A percentile compares a stretch with the other conserved stretches of the same genome.
phyloP scores from a whole-genome alignment of 2,113 vertebrate genomes.

The Antigone vipio region DNA sequence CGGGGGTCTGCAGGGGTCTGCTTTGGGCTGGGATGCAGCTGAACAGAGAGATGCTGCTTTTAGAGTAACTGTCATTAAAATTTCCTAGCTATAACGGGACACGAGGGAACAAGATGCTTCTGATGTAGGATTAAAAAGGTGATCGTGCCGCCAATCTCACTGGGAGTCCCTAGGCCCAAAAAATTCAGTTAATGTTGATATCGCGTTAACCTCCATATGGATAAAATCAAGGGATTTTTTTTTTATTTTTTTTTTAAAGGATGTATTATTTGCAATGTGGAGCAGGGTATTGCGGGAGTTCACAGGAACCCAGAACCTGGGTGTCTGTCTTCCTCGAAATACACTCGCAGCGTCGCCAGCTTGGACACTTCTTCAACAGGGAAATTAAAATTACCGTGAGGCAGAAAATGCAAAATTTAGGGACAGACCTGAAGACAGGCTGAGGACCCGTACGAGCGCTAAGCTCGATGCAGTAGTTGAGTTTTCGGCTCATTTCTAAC shows the following conservation, averaged over 20 bases:
- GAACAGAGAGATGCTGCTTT: neutral
- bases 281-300: neutral
- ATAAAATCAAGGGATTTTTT: neutral
- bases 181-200: neutral
- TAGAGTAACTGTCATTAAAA: accelerated
- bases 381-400: neutral
- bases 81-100: neutral
- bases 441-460: neutral
- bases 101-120: neutral
- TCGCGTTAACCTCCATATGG: accelerated
- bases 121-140: neutral
- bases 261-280: accelerated
- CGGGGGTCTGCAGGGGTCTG: neutral
- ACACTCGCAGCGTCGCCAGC: neutral
- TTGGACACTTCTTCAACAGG: accelerated
- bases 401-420: neutral
- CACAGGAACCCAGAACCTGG: neutral
- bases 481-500: neutral
- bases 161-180: neutral
- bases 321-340: neutral
- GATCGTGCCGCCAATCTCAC: accelerated
- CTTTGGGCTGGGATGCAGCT: neutral
- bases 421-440: neutral
- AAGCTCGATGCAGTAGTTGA: neutral
- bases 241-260: neutral